Percentiles rank a stretch among this genome's conserved stretches.
Evolutionary conservation across 2,113 vertebrate species (phyloP).

Genomic region (Tupaia tana): DNA sequence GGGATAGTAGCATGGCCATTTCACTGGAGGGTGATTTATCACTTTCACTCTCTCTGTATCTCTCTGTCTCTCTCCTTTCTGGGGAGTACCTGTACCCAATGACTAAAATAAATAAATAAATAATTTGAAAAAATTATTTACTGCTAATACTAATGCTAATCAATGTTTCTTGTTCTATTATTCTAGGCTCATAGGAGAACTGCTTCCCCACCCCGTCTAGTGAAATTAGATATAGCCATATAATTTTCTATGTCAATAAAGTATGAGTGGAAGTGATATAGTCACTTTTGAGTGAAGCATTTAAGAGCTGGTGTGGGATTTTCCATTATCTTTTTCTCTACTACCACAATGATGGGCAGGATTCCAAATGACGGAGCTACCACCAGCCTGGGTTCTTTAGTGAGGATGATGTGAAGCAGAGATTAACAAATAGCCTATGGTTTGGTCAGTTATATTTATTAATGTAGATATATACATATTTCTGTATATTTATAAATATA

Average conservation of each 20-base stretch:
- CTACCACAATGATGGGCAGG: not conserved
- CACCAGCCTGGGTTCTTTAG: not conserved
- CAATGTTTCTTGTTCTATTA: not conserved
- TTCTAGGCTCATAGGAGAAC: not conserved
- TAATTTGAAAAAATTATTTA: too few species aligned
- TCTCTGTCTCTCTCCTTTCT: too few species aligned
- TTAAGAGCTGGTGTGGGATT: not conserved
- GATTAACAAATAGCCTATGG: not conserved
- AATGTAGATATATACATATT: not conserved
- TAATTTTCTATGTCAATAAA: not conserved
- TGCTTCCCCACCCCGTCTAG: not conserved
- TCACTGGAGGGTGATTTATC: too few species aligned
- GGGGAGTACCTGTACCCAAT: too few species aligned
- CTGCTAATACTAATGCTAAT: too few species aligned
- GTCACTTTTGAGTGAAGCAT: not conserved
- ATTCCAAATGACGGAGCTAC: not conserved
- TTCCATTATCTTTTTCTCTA: not conserved
- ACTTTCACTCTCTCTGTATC: too few species aligned
- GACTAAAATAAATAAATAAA: too few species aligned
- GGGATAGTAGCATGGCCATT: too few species aligned
- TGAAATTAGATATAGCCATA: not conserved
- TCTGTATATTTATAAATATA: too few species aligned
- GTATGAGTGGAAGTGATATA: not conserved
- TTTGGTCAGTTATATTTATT: not conserved
- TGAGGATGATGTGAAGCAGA: not conserved